Conservation (phyloP, 2,797 vertebrate genomes). For the Perodicticus potto region DNA sequence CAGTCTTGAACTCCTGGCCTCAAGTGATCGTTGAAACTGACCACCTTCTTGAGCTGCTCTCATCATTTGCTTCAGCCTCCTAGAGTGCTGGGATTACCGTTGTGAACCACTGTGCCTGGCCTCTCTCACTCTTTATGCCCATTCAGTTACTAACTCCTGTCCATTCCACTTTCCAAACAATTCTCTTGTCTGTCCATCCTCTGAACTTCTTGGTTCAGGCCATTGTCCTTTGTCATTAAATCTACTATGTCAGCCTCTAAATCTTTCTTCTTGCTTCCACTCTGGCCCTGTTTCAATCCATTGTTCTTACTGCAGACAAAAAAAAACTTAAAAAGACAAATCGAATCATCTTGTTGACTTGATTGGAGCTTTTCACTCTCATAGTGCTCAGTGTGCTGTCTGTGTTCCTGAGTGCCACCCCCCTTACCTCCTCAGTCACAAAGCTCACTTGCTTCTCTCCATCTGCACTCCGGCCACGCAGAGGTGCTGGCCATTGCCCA, state of each 20-base stretch:
- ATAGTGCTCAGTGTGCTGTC: not conserved
- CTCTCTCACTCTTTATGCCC: not conserved
- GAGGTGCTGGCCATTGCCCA: not conserved
- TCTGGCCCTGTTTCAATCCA: not conserved
- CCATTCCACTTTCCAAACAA: slow-evolving; percentile 6
- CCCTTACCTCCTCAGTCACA: not conserved
- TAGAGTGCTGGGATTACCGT: not conserved
- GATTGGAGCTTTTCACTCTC: not conserved
- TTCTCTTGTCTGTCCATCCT: not conserved
- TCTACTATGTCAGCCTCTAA: not conserved
- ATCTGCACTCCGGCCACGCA: not conserved
- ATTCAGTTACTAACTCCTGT: not conserved
- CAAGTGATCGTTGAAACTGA: not conserved
- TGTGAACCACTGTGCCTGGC: not conserved
- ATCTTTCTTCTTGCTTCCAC: not conserved
- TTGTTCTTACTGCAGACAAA: not conserved
- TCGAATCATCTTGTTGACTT: not conserved
- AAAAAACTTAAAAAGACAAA: not conserved
- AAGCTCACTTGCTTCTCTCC: not conserved
- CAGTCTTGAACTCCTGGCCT: not conserved
- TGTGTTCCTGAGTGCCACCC: not conserved
- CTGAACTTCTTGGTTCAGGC: not conserved
- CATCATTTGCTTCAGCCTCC: not conserved
- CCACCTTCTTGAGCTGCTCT: too few relatives aligned
- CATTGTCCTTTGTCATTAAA: not conserved